Evolutionary conservation across 1,140 invertebrate genomes (phyloP), one percentile per base, ranked within the genome.

Genomic region (Drosophila equinoxialis): DNA sequence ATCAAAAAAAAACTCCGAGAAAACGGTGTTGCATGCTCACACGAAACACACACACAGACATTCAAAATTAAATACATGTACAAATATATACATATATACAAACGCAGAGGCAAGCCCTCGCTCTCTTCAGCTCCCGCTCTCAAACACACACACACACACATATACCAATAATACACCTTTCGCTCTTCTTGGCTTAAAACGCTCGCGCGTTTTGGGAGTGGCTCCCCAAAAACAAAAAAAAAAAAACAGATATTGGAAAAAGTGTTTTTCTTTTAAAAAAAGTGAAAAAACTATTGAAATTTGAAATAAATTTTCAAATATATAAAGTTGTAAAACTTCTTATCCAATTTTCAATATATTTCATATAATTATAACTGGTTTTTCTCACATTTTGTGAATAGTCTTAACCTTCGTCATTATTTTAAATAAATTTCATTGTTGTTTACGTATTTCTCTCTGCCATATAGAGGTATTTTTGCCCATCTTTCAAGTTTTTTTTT

Each of bases 141-240:
- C 71, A 76, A 65, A 63, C 57, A 59, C 37, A 63, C 54, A 51
- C 62, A 57, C 62, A 69, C 14, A 39, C 37, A 39, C 37, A 39
- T 3, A 39, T n/a, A n/a, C 35, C 7, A n/a, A 33, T 20, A 20
- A 57, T 30, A 58, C 66, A 58, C 61, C 60, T 73, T 48, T 65
- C 51, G 58, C 78, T 71, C 77, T 77, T 84, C 71, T 78, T 86
- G 82, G 79, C 81, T 85, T 81, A 57, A 86, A 85, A 30, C 81
- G 66, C 77, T 82, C 65, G 65, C 64, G 62, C 74, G 71, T 71
- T 87, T 89, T 89, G 84, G 84, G 84, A 90, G 84, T 89, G 84
- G 84, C 84, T 89, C 80, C 68, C 74, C 74, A 75, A 83, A 89
- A 79, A 82, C 73, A 64, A 55, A 79, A 75, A 71, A 64, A 64